phyloP scores from a whole-genome alignment of 2,113 vertebrate species.

The Strigops habroptila region DNA sequence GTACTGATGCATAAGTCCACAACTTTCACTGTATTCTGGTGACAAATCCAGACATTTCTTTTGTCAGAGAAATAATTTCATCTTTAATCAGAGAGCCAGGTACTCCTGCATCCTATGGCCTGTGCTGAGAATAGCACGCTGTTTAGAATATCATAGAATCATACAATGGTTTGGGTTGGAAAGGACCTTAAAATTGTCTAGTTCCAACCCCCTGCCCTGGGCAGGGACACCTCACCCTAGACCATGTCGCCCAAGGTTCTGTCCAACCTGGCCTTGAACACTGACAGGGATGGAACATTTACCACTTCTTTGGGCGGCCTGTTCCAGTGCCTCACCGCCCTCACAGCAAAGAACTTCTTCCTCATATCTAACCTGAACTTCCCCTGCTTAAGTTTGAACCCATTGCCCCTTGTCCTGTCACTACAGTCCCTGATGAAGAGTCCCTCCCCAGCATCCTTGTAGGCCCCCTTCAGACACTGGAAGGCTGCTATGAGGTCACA shows the following conservation, averaged over 20 bases:
- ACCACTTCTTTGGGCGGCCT: neutral
- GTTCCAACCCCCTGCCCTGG: neutral
- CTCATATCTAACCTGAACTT: neutral
- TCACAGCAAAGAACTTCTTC: neutral
- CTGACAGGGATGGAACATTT: neutral
- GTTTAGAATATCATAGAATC: neutral
- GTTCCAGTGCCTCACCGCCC: neutral
- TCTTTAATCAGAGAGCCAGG: neutral
- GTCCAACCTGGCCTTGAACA: neutral
- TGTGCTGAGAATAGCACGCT: neutral
- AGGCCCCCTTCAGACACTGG: neutral
- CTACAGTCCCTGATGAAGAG: neutral
- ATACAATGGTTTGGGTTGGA: neutral
- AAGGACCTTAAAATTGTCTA: neutral
- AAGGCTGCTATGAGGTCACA: neutral
- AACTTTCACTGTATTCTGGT: neutral
- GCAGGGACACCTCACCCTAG: neutral
- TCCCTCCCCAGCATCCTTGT: neutral
- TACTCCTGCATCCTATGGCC: neutral
- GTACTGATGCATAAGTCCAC: rapidly evolving
- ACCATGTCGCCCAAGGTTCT: neutral
- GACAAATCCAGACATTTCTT: neutral
- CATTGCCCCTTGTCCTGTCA: neutral
- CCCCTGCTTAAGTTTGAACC: neutral
- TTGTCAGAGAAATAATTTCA: neutral